Percentiles rank a stretch among this genome's conserved stretches.
phyloP scores from a whole-genome alignment of 1,140 invertebrate genomes.

The Drosophila nasuta region DNA sequence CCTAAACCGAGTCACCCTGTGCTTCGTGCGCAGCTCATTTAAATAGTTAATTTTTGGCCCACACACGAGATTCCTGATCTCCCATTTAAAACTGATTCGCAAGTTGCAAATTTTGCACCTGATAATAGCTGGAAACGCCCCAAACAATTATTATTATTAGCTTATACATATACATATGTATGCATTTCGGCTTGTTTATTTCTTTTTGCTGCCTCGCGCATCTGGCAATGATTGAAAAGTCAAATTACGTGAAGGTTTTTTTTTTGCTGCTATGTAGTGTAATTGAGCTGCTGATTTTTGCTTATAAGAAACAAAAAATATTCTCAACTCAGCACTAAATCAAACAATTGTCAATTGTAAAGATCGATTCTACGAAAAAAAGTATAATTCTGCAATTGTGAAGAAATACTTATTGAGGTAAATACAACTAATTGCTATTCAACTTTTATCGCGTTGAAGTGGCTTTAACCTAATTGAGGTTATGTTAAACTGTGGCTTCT shows the following conservation, averaged over 20 bases:
- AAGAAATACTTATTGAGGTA: too few species aligned
- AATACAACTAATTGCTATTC: too few species aligned
- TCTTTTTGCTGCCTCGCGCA: too few species aligned
- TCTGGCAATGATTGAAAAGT: conserved; percentile 1
- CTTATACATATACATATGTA: not conserved
- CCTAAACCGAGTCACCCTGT: conserved; percentile 26
- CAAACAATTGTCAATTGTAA: too few species aligned
- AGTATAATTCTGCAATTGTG: too few species aligned
- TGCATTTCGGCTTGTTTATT: conserved; percentile 1
- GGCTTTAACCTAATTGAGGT: not conserved
- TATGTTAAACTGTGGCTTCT: not conserved
- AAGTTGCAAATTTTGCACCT: conserved; percentile 23
- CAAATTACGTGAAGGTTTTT: not conserved
- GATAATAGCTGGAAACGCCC: conserved; percentile 4
- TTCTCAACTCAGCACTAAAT: too few species aligned
- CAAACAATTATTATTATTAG: too few species aligned
- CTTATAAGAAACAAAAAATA: too few species aligned
- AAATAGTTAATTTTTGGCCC: conserved; percentile 2
- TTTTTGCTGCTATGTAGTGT: not conserved
- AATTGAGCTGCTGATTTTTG: too few species aligned
- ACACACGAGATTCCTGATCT: conserved; percentile 2
- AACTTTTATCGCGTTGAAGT: too few species aligned
- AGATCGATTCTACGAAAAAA: too few species aligned
- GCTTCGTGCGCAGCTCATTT: conserved; percentile 12
- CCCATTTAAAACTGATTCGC: not conserved